phyloP scores from a whole-genome alignment of 1,140 invertebrate species.

The Eciton burchellii region DNA sequence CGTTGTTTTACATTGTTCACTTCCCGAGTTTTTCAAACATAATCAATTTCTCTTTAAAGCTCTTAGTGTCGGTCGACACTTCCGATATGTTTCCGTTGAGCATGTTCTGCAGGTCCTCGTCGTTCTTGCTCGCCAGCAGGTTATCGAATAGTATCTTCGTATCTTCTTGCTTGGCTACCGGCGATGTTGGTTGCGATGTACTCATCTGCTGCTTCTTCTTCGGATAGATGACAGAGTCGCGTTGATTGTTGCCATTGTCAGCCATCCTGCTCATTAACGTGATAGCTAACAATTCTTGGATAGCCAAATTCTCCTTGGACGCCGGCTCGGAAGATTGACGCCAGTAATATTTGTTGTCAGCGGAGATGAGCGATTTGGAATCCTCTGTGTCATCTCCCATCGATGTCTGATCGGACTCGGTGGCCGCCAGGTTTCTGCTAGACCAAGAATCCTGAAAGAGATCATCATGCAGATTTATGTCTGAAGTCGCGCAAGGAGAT shows the following conservation, averaged over 20 bases:
- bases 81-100: slow-evolving; percentile 85
- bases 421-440: slow-evolving; percentile 65
- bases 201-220: slow-evolving; percentile 79
- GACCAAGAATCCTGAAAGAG: slow-evolving; percentile 79
- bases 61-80: slow-evolving; percentile 84
- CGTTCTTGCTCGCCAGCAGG: slow-evolving; percentile 80
- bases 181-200: slow-evolving; percentile 79
- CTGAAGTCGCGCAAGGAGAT: background rate
- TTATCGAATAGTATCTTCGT: slow-evolving; percentile 82
- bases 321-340: slow-evolving; percentile 77
- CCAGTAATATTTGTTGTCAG: slow-evolving; percentile 82
- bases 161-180: slow-evolving; percentile 79
- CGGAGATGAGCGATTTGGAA: slow-evolving; percentile 74
- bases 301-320: slow-evolving; percentile 82
- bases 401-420: slow-evolving; percentile 73
- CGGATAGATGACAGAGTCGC: slow-evolving; percentile 77
- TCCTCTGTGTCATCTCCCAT: slow-evolving; percentile 78
- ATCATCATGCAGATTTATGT: slow-evolving; percentile 12
- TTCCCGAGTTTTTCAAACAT: slow-evolving; percentile 85
- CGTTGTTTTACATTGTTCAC: slow-evolving; percentile 68
- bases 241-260: slow-evolving; percentile 83
- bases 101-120: slow-evolving; percentile 84
- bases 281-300: slow-evolving; percentile 81
- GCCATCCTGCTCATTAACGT: slow-evolving; percentile 81
- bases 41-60: slow-evolving; percentile 84